These are phyloP conservation scores for Galeopsomyia nigrocyanea DNA, from an alignment of 2,888 invertebrate species.

Conservation along the genomic window DNA sequence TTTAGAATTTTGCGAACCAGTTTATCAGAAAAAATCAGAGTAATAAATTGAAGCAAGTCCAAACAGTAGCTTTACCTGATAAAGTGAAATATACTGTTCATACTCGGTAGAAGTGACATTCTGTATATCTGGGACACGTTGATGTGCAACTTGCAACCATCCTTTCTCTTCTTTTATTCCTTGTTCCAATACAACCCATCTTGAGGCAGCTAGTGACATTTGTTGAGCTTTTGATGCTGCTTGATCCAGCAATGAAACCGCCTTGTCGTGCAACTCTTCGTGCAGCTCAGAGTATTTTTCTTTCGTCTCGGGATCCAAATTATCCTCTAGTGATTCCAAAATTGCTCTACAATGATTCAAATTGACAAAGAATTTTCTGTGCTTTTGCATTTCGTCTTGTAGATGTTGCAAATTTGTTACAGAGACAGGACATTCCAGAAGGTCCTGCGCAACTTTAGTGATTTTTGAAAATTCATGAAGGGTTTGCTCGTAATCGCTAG, in stretches of 20 bases:
- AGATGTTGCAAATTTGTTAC: conserved; percentile 83
- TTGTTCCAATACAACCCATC: conserved; percentile 85
- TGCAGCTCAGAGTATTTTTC: conserved; percentile 81
- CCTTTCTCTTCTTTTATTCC: conserved; percentile 86
- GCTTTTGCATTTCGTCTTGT: conserved; percentile 92
- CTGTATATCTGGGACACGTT: conserved; percentile 84
- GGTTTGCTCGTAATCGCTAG: conserved; percentile 91
- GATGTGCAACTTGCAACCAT: conserved; percentile 87
- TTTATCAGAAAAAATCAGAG: conserved; percentile 14
- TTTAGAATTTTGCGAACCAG: neutral
- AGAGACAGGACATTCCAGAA: conserved; percentile 83
- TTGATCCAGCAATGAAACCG: conserved; percentile 82
- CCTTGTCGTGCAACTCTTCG: conserved; percentile 82
- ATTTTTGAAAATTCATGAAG: conserved; percentile 89
- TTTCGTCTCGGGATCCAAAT: conserved; percentile 85
- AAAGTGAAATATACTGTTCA: conserved; percentile 86
- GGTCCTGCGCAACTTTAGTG: conserved; percentile 85
- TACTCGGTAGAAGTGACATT: conserved; percentile 87
- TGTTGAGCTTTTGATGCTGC: conserved; percentile 86
- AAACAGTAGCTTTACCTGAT: conserved; percentile 69
- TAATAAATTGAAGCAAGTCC: neutral
- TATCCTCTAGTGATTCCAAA: conserved; percentile 86
- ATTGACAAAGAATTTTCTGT: conserved; percentile 90
- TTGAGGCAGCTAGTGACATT: conserved; percentile 87
- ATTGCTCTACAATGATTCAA: conserved; percentile 89